Conservation (phyloP, 2,113 vertebrate genomes). For the Neotragus pygmaeus region DNA sequence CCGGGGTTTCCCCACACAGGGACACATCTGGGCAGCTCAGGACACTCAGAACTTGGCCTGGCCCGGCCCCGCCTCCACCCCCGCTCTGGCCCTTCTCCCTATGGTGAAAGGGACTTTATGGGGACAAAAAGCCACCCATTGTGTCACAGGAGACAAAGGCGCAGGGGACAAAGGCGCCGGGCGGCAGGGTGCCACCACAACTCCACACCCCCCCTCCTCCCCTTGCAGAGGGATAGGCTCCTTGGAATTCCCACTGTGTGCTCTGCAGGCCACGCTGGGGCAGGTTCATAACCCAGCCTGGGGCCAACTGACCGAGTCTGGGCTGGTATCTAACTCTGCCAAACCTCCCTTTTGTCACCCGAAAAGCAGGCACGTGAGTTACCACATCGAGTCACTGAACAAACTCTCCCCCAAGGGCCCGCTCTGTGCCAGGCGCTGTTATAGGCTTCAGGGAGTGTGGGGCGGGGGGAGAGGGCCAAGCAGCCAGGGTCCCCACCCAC, state of each 20-base stretch:
- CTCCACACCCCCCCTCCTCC: neutral
- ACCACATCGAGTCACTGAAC: fast-evolving
- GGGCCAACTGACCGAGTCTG: fast-evolving
- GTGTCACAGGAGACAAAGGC: conserved; percentile 67
- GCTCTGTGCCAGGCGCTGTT: neutral
- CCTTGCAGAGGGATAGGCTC: neutral
- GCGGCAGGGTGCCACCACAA: neutral
- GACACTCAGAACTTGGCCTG: conserved; percentile 50
- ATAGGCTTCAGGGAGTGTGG: neutral
- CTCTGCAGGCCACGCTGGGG: neutral
- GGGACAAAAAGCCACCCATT: conserved; percentile 76
- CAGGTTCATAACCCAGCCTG: neutral
- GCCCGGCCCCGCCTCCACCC: conserved; percentile 10
- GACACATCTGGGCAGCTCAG: conserved; percentile 38
- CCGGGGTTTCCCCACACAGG: neutral
- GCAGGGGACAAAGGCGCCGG: conserved; percentile 64
- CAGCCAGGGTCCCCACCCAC: neutral
- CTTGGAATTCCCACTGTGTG: neutral
- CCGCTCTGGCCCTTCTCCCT: conserved; percentile 35
- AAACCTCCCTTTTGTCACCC: neutral
- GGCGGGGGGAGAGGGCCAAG: fast-evolving
- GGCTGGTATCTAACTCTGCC: too few species aligned
- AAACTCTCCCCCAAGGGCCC: neutral
- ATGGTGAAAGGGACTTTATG: conserved; percentile 61
- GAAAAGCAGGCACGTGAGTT: neutral